Conservation (phyloP, 2,797 vertebrate species). For the Corythornis leucogaster region DNA sequence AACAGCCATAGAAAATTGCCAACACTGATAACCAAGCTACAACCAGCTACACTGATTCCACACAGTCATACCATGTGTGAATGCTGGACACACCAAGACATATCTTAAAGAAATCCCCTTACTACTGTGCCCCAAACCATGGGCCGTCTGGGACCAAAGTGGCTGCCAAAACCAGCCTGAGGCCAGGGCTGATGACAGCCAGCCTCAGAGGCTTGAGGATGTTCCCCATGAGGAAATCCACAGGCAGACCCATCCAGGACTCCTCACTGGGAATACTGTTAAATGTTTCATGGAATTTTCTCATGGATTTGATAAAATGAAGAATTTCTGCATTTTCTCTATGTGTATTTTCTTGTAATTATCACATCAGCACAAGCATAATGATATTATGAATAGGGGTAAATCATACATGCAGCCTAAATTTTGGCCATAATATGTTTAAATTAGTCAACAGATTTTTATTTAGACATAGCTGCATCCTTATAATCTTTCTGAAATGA, state of each 20-base stretch:
- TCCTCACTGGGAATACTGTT: background rate
- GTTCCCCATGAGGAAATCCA: background rate
- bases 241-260: background rate
- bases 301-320: background rate
- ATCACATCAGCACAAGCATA: background rate
- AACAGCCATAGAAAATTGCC: background rate
- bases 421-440: background rate
- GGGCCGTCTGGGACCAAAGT: background rate
- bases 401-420: background rate
- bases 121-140: background rate
- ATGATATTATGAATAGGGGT: background rate
- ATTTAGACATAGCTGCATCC: background rate
- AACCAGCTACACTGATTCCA: background rate
- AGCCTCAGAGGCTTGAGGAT: background rate
- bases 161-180: background rate
- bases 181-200: background rate
- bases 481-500: background rate
- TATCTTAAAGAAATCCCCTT: background rate
- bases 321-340: background rate
- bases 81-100: background rate
- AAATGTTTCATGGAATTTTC: background rate
- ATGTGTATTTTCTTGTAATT: background rate
- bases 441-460: background rate
- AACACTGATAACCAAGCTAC: background rate
- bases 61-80: fast-evolving